Evolutionary conservation across 1,140 invertebrate species (phyloP), one percentile per base, ranked within the genome.

Genomic region (Zaprionus ghesquierei): DNA sequence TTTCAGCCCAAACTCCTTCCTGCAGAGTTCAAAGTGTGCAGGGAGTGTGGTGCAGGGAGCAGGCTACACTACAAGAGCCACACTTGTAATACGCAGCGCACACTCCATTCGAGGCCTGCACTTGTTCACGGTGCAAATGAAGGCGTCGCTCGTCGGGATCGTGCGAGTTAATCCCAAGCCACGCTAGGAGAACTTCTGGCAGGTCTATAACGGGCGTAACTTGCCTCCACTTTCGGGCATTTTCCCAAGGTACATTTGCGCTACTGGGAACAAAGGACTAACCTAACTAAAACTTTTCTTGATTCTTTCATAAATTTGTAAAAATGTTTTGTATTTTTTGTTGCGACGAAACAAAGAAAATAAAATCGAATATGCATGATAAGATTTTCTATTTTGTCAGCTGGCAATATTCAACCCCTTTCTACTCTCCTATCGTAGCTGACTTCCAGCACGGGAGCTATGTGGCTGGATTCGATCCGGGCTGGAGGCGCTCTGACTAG

Each of bases 381-480:
- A 50, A 15, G 38, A 55, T 55, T 66, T 59, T 44, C 10, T 61
- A 68, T 73, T 68, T 73, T 55, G 46, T 29, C 70, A 73, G 70
- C 55, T 73, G 70, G n/a, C 27, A 72, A 59, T 10, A 33, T 54
- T 60, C 1, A 8, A 18, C 5, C 35, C 35, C 5, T 15, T n/a
- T 0, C 2, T n/a, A 5, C 33, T n/a, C 5, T 15, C 27, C 27
- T 29, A 15, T 13, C 35, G 35, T 18, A 15, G n/a, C n/a, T 41
- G 35, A 41, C 35, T 41, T 15, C 18, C 18, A 22, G 41, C 18
- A 3, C 41, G 15, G 41, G 8, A 10, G 18, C 8, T 9, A 10
- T n/a, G 18, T 44, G 2, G 2, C 35, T 13, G 6, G 18, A 13
- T 44, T 2, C 8, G 41, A 10, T 33, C 13, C 25, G 51, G 31